Conservation (phyloP, 2,888 invertebrate species). For the Polydrusus tereticollis region DNA sequence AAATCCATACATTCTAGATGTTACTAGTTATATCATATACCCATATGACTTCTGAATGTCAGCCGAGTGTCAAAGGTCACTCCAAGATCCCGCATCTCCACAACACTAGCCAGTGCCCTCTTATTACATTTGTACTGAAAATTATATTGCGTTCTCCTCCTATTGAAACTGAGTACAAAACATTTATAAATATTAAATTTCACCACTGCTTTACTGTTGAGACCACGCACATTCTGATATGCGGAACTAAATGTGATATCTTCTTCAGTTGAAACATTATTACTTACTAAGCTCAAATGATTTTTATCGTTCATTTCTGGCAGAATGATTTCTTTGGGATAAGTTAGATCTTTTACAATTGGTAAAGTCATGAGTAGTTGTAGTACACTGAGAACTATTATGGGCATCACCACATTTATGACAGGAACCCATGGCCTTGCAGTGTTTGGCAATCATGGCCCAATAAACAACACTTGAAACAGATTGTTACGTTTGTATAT, state of each 20-base stretch:
- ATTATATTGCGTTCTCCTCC: no score
- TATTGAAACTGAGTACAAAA: no score
- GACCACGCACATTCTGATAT: neutral
- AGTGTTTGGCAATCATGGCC: neutral
- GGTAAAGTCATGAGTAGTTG: neutral
- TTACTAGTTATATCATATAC: no score
- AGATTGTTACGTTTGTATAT: neutral
- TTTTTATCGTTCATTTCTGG: neutral
- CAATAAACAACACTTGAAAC: neutral
- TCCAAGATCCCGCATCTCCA: no score
- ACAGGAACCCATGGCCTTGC: neutral
- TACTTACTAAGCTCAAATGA: neutral
- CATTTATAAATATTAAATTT: no score
- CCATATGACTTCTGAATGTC: no score
- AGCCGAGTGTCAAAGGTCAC: no score
- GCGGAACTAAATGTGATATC: neutral
- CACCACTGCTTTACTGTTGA: no score
- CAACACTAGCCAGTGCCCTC: no score
- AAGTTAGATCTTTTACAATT: neutral
- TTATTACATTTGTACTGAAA: no score
- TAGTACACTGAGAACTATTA: neutral
- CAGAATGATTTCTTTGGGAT: neutral
- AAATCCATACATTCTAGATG: no score
- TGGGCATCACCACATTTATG: neutral
- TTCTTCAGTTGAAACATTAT: neutral